Evolutionary conservation across 2,888 invertebrate genomes (phyloP).

Genomic region (Yponomeuta evonymella): DNA sequence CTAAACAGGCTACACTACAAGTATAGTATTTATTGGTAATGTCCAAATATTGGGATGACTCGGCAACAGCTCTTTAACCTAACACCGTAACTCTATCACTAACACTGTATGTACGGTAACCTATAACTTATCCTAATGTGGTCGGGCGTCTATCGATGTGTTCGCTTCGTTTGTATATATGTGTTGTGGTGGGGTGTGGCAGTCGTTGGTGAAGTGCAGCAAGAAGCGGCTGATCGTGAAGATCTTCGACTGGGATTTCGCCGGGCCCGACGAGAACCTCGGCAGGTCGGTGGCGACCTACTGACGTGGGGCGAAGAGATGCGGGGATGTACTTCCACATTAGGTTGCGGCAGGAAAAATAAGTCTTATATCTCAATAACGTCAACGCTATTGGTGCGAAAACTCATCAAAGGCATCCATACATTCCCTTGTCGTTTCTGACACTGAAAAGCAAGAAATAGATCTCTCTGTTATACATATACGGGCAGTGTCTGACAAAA

Average conservation of each 20-base stretch:
- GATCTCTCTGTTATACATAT: too few relatives aligned
- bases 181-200: slow-evolving; percentile 59
- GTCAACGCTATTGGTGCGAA: too few relatives aligned
- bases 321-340: slow-evolving; percentile 8
- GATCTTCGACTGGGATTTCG: slow-evolving; percentile 95
- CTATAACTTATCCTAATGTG: not conserved
- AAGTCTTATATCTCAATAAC: too few relatives aligned
- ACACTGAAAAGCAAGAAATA: too few relatives aligned
- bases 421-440: too few relatives aligned
- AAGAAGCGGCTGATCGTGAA: slow-evolving; percentile 64
- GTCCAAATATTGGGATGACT: slow-evolving; percentile 7
- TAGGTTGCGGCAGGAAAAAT: not conserved
- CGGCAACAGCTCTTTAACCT: not conserved
- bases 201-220: slow-evolving; percentile 56
- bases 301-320: slow-evolving; percentile 23
- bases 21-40: not conserved
- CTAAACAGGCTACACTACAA: not conserved
- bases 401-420: too few relatives aligned
- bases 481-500: too few relatives aligned
- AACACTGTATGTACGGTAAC: not conserved
- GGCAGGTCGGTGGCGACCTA: slow-evolving; percentile 83
- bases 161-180: slow-evolving; percentile 22
- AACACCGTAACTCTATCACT: not conserved
- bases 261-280: slow-evolving; percentile 92
- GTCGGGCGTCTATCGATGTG: not conserved